Base-by-base conservation (phyloP, 53 echinoderm and acorn worm species). In the Henricia sp. region DNA sequence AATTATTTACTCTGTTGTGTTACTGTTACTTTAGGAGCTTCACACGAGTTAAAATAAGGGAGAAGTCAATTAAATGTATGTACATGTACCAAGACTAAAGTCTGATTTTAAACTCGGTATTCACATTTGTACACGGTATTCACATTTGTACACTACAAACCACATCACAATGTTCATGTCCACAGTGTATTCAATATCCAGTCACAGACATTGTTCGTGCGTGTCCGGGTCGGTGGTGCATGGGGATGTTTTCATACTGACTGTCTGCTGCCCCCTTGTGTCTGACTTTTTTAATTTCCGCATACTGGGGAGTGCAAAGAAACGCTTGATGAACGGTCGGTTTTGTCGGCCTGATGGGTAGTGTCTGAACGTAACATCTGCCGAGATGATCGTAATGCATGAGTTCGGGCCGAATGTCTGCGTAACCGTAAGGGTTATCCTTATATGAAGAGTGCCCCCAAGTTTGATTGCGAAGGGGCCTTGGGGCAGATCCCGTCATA, bases 381-480 rank as follows among this genome's bases (percentile, higher is more conserved):
- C 80, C 63, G n/a, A 80, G 80, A n/a, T 62, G 62, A 8, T 80
- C 80, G 50, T 80, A 80, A 48, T 80, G 80, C 80, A 64, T 80
- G 20, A 63, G 44, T 34, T 80, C 80, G 5, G 80, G 37, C 2
- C 60, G 80, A 33, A 42, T 21, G 3, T 48, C 63, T 14, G 32
- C 35, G 48, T 63, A 80, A 46, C 35, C 24, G 63, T 63, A 80
- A 10, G 80, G 63, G 62, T 80, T 83, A 46, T 44, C 54, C 68
- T 83, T 83, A 54, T 48, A 80, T 13, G 80, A 62, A 6, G 75
- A 66, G 24, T 59, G 74, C 1, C 60, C 62, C 60, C 59, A 73
- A 23, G 73, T 72, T 17, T 74, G 70, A 30, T 37, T 75, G 25
- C 86, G 76, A 16, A 80, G 62, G 2, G 59, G 24, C 32, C 67